These are phyloP conservation scores for Drosophila yakuba DNA, from an alignment of 1,140 invertebrate genomes.

Conservation along the genomic window DNA sequence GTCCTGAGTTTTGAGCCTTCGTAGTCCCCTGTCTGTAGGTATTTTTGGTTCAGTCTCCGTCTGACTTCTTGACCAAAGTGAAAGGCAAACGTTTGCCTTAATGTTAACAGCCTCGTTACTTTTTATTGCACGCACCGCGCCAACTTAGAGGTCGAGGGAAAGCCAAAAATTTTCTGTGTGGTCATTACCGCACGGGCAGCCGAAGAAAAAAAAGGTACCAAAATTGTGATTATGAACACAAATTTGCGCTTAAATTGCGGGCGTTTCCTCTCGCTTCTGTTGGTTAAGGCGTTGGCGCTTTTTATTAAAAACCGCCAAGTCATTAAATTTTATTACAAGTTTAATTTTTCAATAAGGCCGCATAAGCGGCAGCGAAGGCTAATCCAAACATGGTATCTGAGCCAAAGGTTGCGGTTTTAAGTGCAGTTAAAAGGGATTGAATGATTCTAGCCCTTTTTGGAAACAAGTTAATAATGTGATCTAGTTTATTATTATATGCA, in stretches of 20 bases:
- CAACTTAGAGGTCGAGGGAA: constrained; percentile 40
- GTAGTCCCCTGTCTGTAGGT: constrained; percentile 37
- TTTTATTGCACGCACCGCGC: constrained; percentile 77
- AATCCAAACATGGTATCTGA: constrained; percentile 1
- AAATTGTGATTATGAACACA: constrained; percentile 83
- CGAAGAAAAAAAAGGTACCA: constrained; percentile 57
- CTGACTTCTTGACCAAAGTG: constrained; percentile 73
- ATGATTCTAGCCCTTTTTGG: too few relatives aligned
- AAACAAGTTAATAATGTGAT: constrained; percentile 11
- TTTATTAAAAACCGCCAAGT: constrained; percentile 79
- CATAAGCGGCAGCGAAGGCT: constrained; percentile 19
- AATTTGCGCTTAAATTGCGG: constrained; percentile 79
- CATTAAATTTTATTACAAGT: constrained; percentile 83
- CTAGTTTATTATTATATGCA: constrained; percentile 10
- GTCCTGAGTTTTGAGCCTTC: not conserved
- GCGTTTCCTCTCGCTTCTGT: constrained; percentile 36
- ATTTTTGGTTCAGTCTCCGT: constrained; percentile 68
- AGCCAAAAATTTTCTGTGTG: constrained; percentile 58
- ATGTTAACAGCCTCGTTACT: constrained; percentile 81
- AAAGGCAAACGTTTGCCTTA: constrained; percentile 73
- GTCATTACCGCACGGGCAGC: constrained; percentile 61
- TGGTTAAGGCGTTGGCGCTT: constrained; percentile 23
- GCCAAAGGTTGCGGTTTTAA: not conserved
- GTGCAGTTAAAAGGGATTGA: constrained; percentile 20
- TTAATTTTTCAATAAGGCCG: constrained; percentile 80